A percentile compares a stretch with the other conserved stretches of the same genome.
phyloP scores from a whole-genome alignment of 1,140 invertebrate species.

The Lepidostoma basale region DNA sequence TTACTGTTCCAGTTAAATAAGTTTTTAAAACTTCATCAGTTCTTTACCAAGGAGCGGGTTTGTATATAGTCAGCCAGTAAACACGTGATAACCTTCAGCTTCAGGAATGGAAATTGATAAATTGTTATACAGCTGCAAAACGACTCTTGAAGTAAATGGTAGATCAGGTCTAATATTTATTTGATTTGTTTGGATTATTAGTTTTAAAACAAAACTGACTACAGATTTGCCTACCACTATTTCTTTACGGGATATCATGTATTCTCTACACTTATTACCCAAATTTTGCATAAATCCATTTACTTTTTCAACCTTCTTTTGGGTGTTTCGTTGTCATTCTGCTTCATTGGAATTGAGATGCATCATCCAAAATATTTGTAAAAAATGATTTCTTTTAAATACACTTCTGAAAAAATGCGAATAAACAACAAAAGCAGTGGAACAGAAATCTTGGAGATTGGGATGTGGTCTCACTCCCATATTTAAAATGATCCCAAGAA shows the following conservation, averaged over 20 bases:
- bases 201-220: background rate
- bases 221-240: background rate
- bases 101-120: conserved; percentile 33
- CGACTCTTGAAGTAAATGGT: background rate
- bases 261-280: too few species aligned
- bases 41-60: background rate
- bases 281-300: background rate
- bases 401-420: too few species aligned
- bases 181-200: conserved; percentile 17
- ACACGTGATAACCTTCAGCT: conserved; percentile 41
- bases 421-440: too few species aligned
- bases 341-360: background rate
- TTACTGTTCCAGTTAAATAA: background rate
- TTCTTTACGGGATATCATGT: background rate
- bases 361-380: too few species aligned
- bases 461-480: too few species aligned
- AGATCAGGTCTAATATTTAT: conserved; percentile 5
- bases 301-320: background rate
- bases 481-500: too few species aligned
- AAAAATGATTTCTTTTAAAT: too few species aligned
- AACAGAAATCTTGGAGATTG: too few species aligned
- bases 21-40: background rate
- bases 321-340: background rate
- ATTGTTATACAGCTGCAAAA: conserved; percentile 42
- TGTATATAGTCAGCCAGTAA: conserved; percentile 17